Conservation (phyloP, 92 coral and sea anemone genomes). For the Anthopleura xanthogrammica region DNA sequence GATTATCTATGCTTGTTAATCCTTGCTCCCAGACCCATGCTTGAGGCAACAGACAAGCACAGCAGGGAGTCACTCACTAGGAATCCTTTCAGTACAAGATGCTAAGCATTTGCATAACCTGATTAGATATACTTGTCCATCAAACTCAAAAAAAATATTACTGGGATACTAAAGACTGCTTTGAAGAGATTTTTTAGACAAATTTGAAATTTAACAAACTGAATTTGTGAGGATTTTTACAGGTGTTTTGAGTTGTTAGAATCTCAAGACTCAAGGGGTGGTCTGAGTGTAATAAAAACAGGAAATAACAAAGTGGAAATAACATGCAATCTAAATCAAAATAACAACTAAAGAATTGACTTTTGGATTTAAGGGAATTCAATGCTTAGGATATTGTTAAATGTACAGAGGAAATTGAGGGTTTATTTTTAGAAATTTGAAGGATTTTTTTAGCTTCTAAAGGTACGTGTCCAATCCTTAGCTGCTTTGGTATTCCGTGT, state of each 20-base stretch:
- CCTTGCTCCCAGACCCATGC: neutral
- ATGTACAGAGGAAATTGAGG: neutral
- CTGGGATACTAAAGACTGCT: neutral
- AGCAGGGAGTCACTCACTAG: neutral
- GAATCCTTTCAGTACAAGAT: neutral
- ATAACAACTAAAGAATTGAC: neutral
- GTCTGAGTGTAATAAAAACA: neutral
- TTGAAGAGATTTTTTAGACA: neutral
- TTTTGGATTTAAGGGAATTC: neutral
- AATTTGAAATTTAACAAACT: neutral
- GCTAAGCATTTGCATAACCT: neutral
- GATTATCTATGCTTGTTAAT: neutral
- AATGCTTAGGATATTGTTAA: neutral
- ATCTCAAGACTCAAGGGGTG: slow-evolving; percentile 1
- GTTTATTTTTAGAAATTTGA: no score
- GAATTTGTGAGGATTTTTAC: neutral
- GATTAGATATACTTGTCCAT: neutral
- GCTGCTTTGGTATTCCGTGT: neutral
- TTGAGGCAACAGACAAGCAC: neutral
- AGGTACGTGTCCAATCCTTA: neutral
- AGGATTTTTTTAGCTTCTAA: no score
- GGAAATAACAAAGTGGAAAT: neutral
- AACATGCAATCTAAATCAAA: neutral
- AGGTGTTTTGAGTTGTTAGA: neutral
- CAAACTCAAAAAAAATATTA: neutral